Evolutionary conservation across 2,113 vertebrate species (phyloP).

Genomic region (Calyptommatus sinebrachiatus): DNA sequence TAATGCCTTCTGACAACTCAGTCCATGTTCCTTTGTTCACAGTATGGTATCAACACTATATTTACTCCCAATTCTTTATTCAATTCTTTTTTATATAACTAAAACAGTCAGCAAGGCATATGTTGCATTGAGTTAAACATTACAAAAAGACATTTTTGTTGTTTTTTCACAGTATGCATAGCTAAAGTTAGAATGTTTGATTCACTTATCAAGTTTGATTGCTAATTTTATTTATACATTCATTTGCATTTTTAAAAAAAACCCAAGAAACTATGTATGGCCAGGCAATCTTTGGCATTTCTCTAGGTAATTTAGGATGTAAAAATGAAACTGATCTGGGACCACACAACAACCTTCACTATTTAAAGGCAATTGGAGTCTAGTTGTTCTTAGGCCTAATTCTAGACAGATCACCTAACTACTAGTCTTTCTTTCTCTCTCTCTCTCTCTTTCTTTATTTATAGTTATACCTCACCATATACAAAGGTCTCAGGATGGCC

Average conservation of each 20-base stretch:
- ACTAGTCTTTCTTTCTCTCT: too few species aligned
- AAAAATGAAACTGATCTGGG: too few species aligned
- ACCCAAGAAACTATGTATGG: background rate
- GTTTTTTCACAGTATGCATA: background rate
- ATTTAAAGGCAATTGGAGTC: too few species aligned
- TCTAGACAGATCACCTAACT: too few species aligned
- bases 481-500: too few species aligned
- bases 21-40: background rate
- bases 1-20: background rate
- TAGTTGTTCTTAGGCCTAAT: too few species aligned
- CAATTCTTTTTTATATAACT: background rate
- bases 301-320: too few species aligned
- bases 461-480: too few species aligned
- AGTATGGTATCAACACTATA: background rate
- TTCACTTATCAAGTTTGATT: background rate
- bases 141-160: background rate
- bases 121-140: background rate
- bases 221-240: too few species aligned
- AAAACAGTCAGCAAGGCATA: background rate
- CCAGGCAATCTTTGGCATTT: too few species aligned
- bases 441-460: too few species aligned
- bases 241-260: background rate
- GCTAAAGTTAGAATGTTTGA: background rate
- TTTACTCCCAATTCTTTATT: background rate
- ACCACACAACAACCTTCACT: too few species aligned